Base-by-base conservation (phyloP, 2,113 vertebrate genomes). In the Clinocottus analis region DNA sequence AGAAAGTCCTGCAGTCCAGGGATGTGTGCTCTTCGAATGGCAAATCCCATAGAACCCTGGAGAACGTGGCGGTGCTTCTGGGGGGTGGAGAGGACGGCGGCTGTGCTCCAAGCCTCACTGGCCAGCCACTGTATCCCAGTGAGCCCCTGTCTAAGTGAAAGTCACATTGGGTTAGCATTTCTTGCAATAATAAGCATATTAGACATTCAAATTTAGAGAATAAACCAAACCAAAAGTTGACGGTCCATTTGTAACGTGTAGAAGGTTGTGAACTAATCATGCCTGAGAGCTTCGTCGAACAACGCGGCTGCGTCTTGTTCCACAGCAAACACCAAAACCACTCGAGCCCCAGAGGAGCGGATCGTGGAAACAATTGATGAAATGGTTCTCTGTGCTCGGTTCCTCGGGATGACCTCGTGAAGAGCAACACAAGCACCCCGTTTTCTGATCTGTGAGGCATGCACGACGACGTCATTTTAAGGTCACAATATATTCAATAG, bases 41-140 rank as follows among this genome's bases (percentile, higher is more conserved):
- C 95, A 72, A 95, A 95, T 29, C 95, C 95, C 92, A 95, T 88
- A 0, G 93, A 93, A 25, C 95, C 95, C 66, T 93, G 91, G 5
- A 96, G 90, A 71, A 95, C 91, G 7, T 61, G 39, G 23, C 90
- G 90, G 70, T 93, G 94, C 65, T 89, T 92, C 74, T 72, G 78
- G 1, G 92, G 92, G 5, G 77, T 88, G 33, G 94, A 93, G 70
- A 96, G 91, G 35, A 95, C 70, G 0, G 94, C 87, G 7, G 95
- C 94, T 9, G 95, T 96, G 81, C 94, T 94, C 95, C 95, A 96
- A 23, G 95, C 95, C 77, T 96, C 95, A 33, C 95, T 96, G 29
- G 94, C 95, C 41, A 96, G 72, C 95, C 95, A 96, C 68, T 95
- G 95, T 35, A 95, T 93, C 7, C 93, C 94, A 35, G 89, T 92